A percentile compares a stretch with the other conserved stretches of the same genome.
These are phyloP conservation scores for Ichneumoninae sp. DNA, from an alignment of 2,888 invertebrate genomes.

Conservation along the genomic window DNA sequence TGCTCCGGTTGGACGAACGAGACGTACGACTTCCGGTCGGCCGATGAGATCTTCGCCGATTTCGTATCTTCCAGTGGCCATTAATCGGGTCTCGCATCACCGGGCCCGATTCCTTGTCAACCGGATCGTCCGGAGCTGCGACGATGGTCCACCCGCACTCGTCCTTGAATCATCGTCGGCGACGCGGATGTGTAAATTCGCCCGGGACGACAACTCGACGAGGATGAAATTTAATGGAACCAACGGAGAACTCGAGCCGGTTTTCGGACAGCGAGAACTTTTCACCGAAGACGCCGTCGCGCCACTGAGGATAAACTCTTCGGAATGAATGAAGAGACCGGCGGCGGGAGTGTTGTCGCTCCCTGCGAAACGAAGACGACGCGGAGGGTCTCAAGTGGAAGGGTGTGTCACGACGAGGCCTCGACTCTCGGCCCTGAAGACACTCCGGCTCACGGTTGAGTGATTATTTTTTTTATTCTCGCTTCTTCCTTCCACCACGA, in stretches of 20 bases:
- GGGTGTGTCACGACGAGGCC: constrained; percentile 63
- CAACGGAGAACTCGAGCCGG: neutral
- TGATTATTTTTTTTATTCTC: constrained; percentile 52
- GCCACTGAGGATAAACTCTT: constrained; percentile 59
- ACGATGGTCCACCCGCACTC: constrained; percentile 24
- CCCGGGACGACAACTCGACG: neutral
- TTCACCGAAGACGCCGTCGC: constrained; percentile 53
- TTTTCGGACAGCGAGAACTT: constrained; percentile 37
- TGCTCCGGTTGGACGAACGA: neutral
- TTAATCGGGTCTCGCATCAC: constrained; percentile 71
- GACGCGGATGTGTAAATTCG: neutral
- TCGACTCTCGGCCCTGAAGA: constrained; percentile 61
- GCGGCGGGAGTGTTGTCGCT: constrained; percentile 31
- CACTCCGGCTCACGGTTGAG: constrained; percentile 44
- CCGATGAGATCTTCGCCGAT: constrained; percentile 59
- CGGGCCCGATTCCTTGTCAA: constrained; percentile 63
- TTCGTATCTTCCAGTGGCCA: constrained; percentile 57
- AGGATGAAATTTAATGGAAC: constrained; percentile 3
- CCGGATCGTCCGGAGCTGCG: constrained; percentile 51
- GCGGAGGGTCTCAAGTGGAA: constrained; percentile 65
- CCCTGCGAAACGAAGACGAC: constrained; percentile 55
- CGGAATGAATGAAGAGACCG: constrained; percentile 57
- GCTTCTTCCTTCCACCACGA: constrained; percentile 1
- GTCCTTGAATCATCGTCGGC: constrained; percentile 32
- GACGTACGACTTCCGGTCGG: constrained; percentile 53